Conservation (phyloP, 2,113 vertebrate genomes). For the Tragulus kanchil region DNA sequence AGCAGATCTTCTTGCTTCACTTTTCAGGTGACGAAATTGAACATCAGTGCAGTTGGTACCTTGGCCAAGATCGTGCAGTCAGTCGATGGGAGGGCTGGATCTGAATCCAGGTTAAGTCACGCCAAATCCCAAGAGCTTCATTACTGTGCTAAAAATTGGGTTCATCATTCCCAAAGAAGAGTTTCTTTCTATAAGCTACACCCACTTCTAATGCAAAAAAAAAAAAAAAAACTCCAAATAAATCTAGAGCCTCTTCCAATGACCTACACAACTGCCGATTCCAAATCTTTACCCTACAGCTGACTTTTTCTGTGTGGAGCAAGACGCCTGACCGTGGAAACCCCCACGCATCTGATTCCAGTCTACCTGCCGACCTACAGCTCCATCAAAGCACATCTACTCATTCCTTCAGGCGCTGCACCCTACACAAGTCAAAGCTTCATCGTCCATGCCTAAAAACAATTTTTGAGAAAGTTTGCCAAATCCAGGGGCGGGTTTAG, state of each 20-base stretch:
- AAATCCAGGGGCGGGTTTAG: constrained; percentile 36
- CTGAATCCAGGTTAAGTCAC: neutral
- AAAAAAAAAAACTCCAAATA: neutral
- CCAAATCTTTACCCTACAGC: neutral
- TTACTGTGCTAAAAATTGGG: neutral
- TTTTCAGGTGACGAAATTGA: neutral
- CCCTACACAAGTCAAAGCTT: neutral
- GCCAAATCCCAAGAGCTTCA: neutral
- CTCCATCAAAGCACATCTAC: neutral
- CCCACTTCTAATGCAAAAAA: neutral
- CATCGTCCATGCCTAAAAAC: neutral
- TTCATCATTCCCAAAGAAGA: neutral
- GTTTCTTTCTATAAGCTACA: neutral
- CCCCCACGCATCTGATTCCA: neutral
- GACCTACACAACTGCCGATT: neutral
- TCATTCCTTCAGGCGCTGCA: neutral
- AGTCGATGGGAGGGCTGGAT: neutral
- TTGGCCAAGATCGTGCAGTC: neutral
- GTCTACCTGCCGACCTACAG: neutral
- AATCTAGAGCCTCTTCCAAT: neutral
- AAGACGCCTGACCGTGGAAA: neutral
- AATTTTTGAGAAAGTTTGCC: constrained; percentile 52
- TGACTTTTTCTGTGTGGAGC: neutral
- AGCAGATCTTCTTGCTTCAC: neutral
- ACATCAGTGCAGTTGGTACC: neutral